Conservation (phyloP, 2,797 vertebrate genomes). For the Pipistrellus pygmaeus region DNA sequence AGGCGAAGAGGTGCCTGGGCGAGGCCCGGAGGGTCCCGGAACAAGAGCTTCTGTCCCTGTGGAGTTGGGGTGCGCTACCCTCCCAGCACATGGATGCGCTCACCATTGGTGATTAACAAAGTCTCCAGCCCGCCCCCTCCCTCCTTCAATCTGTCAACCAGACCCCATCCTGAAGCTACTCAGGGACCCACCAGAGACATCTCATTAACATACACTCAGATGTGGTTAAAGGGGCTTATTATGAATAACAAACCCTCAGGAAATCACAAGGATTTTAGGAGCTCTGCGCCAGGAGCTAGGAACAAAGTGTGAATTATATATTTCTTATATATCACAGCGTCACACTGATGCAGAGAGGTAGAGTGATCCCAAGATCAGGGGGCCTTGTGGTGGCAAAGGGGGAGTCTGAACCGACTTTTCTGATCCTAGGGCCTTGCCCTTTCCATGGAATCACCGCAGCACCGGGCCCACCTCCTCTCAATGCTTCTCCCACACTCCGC, state of each 20-base stretch:
- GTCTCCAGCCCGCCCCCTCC: neutral
- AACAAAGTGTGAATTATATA: neutral
- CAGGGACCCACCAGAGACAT: neutral
- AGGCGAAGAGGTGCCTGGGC: neutral
- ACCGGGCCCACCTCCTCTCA: neutral
- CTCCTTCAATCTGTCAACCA: neutral
- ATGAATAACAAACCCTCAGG: neutral
- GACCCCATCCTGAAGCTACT: neutral
- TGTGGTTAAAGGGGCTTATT: neutral
- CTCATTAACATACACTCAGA: neutral
- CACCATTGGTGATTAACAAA: neutral
- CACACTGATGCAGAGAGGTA: neutral
- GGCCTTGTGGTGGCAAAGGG: neutral
- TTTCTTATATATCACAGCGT: neutral
- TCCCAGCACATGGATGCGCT: neutral
- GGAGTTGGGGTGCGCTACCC: neutral
- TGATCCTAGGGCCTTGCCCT: neutral
- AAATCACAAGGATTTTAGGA: neutral
- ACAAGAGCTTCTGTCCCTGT: neutral
- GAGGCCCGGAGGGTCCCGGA: neutral
- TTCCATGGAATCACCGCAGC: accelerated
- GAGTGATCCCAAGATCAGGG: neutral
- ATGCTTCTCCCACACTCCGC: neutral
- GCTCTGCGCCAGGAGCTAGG: neutral
- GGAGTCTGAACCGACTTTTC: neutral